These are phyloP conservation scores for Arbacia lixula DNA, from an alignment of 53 echinoderm and acorn worm genomes.

Conservation along the genomic window DNA sequence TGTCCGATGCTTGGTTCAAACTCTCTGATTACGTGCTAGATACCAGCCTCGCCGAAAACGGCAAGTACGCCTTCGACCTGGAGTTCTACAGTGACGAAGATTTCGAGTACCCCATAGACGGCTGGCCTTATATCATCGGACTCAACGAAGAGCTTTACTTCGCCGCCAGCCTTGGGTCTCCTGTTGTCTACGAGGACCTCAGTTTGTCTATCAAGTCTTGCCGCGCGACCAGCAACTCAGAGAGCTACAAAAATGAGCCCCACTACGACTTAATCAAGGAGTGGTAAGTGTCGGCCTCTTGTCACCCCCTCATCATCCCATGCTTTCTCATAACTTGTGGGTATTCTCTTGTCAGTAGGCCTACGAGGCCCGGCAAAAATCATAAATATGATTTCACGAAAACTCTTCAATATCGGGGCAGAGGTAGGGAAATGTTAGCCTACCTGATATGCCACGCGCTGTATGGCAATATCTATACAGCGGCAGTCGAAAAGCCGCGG, in stretches of 20 bases:
- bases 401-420: too few species aligned
- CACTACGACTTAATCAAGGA: not conserved
- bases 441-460: too few species aligned
- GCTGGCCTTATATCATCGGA: not conserved
- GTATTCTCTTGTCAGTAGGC: too few species aligned
- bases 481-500: too few species aligned
- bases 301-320: too few species aligned
- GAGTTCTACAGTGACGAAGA: not conserved
- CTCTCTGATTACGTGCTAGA: not conserved
- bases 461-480: too few species aligned
- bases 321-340: too few species aligned
- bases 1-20: not conserved
- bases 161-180: not conserved
- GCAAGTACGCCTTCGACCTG: not conserved
- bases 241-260: not conserved
- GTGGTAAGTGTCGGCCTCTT: not conserved
- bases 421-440: too few species aligned
- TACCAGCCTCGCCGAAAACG: not conserved
- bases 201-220: not conserved
- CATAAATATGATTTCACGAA: too few species aligned
- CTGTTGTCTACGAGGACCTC: not conserved
- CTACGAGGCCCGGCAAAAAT: too few species aligned
- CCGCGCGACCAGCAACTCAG: not conserved
- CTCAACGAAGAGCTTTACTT: constrained; percentile 1
- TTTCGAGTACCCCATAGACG: not conserved